Base-by-base conservation (phyloP, 1,140 invertebrate genomes). In the Ceratoteleas bidentatus region DNA sequence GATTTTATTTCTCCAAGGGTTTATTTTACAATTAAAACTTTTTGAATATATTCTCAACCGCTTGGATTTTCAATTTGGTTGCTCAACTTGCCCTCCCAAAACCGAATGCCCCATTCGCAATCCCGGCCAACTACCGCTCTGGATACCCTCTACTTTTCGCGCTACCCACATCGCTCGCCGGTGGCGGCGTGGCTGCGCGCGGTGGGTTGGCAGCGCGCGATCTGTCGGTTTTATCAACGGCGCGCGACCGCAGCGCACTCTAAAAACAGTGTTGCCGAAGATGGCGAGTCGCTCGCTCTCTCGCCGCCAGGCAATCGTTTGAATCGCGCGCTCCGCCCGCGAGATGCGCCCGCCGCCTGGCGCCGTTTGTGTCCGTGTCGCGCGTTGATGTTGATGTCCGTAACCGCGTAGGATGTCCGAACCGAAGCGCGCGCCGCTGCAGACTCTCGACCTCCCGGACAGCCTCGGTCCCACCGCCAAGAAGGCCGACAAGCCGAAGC, bases 331-430 rank as follows among this genome's bases (percentile, higher is more conserved):
- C 24, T 24, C 4, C 24, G 24, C 24, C 24, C 14, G 3, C 40
- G 64, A 50, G 10, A 70, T 85, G 81, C 57, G 33, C 24, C 57
- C 57, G 10, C 5, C 80, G 77, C 53, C 61, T 84, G 73, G 56
- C 70, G 85, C 56, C 69, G 43, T 77, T 56, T 84, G 81, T 87
- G 85, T 85, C 84, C 68, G 85, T 86, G 83, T 85, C 80, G 65
- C 74, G 79, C 79, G 82, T 85, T 86, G 66, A 85, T 80, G 69
- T 84, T 69, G 64, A 81, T 84, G 84, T 75, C 81, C n/a, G n/a
- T n/a, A n/a, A n/a, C n/a, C 84, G 87, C 85, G 87, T 87, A 88
- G 81, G 69, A 93, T 93, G 93, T 92, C 92, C 87, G 93, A 93
- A 87, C 88, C 88, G 86, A 93, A 92, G 90, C 91, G 93, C 85